Percentiles rank a stretch among this genome's conserved stretches.
These are phyloP conservation scores for Gymnodraco acuticeps DNA, from an alignment of 2,797 vertebrate species.

Conservation along the genomic window DNA sequence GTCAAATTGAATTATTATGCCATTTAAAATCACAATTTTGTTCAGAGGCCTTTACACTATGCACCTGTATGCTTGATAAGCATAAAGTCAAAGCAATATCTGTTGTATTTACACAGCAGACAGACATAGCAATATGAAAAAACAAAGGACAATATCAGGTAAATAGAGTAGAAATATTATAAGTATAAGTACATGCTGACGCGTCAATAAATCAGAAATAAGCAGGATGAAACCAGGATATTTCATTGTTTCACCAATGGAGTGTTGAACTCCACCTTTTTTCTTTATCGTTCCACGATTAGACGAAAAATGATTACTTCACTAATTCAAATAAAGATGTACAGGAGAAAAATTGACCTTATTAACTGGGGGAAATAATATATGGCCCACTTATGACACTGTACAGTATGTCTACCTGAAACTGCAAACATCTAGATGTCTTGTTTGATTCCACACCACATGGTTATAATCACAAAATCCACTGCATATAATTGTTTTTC, in stretches of 20 bases:
- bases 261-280: background rate
- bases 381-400: background rate
- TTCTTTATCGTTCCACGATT: background rate
- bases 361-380: background rate
- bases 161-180: background rate
- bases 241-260: background rate
- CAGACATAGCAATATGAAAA: background rate
- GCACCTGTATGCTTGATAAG: background rate
- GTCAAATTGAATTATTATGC: background rate
- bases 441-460: background rate
- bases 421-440: background rate
- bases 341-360: background rate
- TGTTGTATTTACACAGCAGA: background rate
- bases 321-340: background rate
- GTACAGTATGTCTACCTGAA: background rate
- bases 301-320: background rate
- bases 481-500: background rate
- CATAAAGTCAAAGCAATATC: background rate
- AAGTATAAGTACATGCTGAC: background rate
- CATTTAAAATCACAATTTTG: background rate
- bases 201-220: background rate
- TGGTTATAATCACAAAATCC: background rate
- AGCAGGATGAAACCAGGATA: background rate
- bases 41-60: background rate
- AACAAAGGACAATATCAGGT: background rate